These are phyloP conservation scores for Drosophila nannoptera DNA, from an alignment of 1,140 invertebrate genomes.

Conservation along the genomic window DNA sequence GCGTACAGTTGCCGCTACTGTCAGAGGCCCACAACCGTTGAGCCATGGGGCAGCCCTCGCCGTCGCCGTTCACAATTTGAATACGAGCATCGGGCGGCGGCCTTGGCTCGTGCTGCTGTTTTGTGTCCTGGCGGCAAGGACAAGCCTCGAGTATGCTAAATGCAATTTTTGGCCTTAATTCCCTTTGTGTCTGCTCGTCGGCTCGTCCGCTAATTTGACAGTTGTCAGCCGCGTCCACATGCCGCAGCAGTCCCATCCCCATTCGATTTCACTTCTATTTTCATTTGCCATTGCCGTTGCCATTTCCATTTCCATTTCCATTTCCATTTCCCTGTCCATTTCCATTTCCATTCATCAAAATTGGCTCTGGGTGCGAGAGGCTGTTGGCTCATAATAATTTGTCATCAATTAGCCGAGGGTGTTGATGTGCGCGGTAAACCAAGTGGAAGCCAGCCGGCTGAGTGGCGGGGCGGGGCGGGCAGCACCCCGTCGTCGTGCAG, in stretches of 20 bases:
- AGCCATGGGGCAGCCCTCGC: slow-evolving; percentile 12
- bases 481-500: slow-evolving; percentile 62
- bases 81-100: slow-evolving; percentile 37
- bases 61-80: slow-evolving; percentile 37
- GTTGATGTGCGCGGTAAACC: slow-evolving; percentile 77
- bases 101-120: slow-evolving; percentile 55
- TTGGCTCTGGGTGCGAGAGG: slow-evolving; percentile 69
- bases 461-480: neutral
- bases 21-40: too few relatives aligned
- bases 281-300: slow-evolving; percentile 24
- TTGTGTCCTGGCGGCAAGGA: slow-evolving; percentile 13
- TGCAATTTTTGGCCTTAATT: slow-evolving; percentile 67
- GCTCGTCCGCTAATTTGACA: slow-evolving; percentile 72
- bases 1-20: neutral
- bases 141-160: slow-evolving; percentile 52
- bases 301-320: slow-evolving; percentile 38
- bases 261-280: slow-evolving; percentile 33
- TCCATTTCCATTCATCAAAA: slow-evolving; percentile 69
- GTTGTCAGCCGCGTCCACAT: slow-evolving; percentile 54
- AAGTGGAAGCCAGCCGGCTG: slow-evolving; percentile 54
- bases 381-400: slow-evolving; percentile 71
- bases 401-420: slow-evolving; percentile 77
- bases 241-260: slow-evolving; percentile 5
- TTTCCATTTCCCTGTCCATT: slow-evolving; percentile 37
- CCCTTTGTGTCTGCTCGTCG: slow-evolving; percentile 56